Conservation (phyloP, 2,113 vertebrate genomes). For the Melanocharis versteri region DNA sequence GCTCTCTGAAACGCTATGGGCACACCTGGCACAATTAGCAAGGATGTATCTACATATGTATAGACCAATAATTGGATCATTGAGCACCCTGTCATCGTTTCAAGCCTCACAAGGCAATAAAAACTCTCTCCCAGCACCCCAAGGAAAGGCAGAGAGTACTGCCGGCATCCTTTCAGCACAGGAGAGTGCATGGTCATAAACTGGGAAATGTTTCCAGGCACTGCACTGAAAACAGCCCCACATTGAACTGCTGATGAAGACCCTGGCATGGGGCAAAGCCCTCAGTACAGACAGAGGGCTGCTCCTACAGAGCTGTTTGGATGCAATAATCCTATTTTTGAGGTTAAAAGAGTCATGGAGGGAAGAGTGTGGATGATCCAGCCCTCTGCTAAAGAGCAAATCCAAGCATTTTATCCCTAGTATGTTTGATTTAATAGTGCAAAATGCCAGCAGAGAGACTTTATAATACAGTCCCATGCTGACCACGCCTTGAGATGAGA, state of each 20-base stretch:
- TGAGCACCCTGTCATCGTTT: neutral
- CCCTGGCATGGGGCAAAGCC: neutral
- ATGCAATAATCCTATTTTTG: neutral
- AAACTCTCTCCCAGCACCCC: neutral
- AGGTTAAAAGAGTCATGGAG: neutral
- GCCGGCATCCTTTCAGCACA: neutral
- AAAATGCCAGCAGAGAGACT: neutral
- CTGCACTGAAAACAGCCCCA: fast-evolving
- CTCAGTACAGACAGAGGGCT: neutral
- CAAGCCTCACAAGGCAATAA: neutral
- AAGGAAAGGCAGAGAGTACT: neutral
- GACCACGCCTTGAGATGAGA: slow-evolving; percentile 35
- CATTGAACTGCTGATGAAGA: neutral
- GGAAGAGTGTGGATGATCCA: neutral
- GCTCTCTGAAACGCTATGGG: fast-evolving
- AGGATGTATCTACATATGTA: neutral
- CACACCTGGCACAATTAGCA: slow-evolving; percentile 15
- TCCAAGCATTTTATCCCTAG: neutral
- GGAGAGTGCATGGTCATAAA: fast-evolving
- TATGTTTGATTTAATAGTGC: slow-evolving; percentile 1
- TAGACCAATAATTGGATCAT: neutral
- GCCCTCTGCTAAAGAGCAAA: neutral
- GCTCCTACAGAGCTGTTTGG: neutral
- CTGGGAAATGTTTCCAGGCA: neutral
- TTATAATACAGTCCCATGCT: neutral